Conservation (phyloP, 2,888 invertebrate genomes). For the Trilocha varians region DNA sequence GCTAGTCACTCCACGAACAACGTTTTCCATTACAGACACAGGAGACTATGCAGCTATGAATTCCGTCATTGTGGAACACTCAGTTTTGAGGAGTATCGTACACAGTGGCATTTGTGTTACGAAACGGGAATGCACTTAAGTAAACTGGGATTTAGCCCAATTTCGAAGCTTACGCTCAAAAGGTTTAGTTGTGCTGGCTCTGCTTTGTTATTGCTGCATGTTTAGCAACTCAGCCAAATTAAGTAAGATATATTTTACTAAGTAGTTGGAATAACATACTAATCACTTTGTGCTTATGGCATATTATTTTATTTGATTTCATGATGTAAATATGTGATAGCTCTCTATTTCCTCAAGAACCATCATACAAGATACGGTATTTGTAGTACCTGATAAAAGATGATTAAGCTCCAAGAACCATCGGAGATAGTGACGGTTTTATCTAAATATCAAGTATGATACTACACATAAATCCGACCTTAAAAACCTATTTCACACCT, state of each 20-base stretch:
- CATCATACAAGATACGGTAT: too few species aligned
- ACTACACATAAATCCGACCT: too few species aligned
- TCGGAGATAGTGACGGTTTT: too few species aligned
- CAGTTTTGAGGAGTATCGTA: constrained; percentile 19
- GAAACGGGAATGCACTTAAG: constrained; percentile 37
- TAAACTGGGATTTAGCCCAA: constrained; percentile 53
- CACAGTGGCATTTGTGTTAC: constrained; percentile 28
- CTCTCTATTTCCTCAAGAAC: too few species aligned
- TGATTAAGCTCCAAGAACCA: too few species aligned
- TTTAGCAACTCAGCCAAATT: constrained; percentile 3
- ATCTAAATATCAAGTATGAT: too few species aligned
- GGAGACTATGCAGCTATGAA: constrained; percentile 17
- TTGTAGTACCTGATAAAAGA: too few species aligned
- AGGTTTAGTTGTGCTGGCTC: constrained; percentile 32
- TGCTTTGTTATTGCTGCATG: constrained; percentile 26
- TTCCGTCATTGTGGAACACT: constrained; percentile 17
- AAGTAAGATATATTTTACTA: constrained; percentile 2
- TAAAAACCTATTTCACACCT: too few species aligned
- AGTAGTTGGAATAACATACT: background rate
- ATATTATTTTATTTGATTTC: too few species aligned
- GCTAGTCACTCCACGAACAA: constrained; percentile 22
- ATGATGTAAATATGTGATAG: too few species aligned
- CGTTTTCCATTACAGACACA: constrained; percentile 29
- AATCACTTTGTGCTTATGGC: too few species aligned
- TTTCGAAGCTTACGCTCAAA: constrained; percentile 44